Percentiles rank a stretch among this genome's conserved stretches.
These are phyloP conservation scores for Rhopalosiphum maidis DNA, from an alignment of 1,140 invertebrate species.

Conservation along the genomic window DNA sequence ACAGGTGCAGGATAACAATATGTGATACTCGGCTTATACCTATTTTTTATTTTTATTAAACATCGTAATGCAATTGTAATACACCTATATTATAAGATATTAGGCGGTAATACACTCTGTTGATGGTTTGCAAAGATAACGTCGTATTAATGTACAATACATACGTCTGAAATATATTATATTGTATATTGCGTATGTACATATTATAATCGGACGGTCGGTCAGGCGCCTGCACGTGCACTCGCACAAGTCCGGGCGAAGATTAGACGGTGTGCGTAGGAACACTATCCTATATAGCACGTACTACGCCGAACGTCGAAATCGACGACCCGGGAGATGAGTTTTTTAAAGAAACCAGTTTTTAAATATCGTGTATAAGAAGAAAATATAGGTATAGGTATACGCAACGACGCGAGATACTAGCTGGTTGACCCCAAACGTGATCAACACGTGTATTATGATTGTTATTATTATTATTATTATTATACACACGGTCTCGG, in stretches of 20 bases:
- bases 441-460: slow-evolving; percentile 3
- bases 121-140: not conserved
- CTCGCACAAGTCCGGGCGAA: too few species aligned
- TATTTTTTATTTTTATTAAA: not conserved
- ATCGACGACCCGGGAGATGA: not conserved
- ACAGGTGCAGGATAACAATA: not conserved
- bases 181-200: not conserved
- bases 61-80: not conserved
- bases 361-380: not conserved
- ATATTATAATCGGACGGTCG: not conserved
- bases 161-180: not conserved
- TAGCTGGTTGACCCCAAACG: not conserved
- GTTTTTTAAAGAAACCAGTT: slow-evolving; percentile 15
- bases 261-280: too few species aligned
- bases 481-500: not conserved
- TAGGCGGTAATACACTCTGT: not conserved
- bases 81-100: not conserved
- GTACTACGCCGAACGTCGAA: not conserved
- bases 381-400: not conserved
- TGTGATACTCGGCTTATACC: not conserved
- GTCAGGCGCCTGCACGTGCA: not conserved
- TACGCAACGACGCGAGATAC: not conserved
- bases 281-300: not conserved
- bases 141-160: not conserved
- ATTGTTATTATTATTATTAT: not conserved